phyloP scores from a whole-genome alignment of 2,797 vertebrate species.

The Phoebastria nigripes region DNA sequence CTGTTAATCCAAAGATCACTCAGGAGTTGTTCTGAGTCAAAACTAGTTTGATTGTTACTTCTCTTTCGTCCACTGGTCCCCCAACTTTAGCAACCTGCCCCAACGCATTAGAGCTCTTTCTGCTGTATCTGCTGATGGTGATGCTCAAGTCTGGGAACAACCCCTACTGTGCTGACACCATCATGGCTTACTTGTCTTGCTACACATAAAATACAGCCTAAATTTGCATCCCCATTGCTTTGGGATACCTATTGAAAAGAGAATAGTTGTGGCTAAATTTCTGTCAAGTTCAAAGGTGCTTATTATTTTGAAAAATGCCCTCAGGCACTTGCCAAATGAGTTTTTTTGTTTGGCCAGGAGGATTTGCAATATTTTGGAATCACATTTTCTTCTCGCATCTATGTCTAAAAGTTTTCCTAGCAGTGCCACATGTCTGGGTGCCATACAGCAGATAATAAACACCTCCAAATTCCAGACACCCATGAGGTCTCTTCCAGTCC shows the following conservation, averaged over 20 bases:
- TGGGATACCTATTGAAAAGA: constrained; percentile 21
- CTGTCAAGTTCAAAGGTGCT: neutral
- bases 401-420: neutral
- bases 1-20: neutral
- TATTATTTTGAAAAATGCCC: neutral
- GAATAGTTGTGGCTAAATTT: constrained; percentile 20
- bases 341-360: neutral
- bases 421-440: neutral
- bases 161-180: neutral
- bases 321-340: neutral
- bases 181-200: neutral
- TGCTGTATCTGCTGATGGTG: neutral
- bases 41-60: neutral
- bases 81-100: neutral
- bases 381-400: neutral
- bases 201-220: neutral
- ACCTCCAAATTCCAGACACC: neutral
- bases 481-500: neutral
- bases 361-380: neutral
- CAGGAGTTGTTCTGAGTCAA: neutral
- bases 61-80: neutral
- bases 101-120: neutral
- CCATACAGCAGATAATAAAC: neutral
- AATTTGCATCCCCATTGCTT: constrained; percentile 5
- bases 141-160: neutral